Percentiles rank a stretch among this genome's conserved stretches.
These are phyloP conservation scores for Heterocephalus glaber DNA, from an alignment of 2,113 vertebrate genomes.

Conservation along the genomic window DNA sequence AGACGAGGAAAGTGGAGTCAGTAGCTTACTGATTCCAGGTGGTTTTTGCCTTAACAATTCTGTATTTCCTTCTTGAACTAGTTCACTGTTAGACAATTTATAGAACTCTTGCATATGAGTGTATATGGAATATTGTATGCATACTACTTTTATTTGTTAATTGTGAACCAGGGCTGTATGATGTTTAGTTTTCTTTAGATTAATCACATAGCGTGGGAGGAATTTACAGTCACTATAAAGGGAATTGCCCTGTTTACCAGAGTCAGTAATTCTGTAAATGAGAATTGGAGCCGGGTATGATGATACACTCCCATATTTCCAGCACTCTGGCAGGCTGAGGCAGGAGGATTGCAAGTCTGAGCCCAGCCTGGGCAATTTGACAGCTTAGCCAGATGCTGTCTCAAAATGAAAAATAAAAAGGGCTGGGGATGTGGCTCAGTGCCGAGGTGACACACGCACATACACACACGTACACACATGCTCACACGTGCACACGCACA, in stretches of 20 bases:
- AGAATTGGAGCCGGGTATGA: not conserved
- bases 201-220: not conserved
- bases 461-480: not conserved
- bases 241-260: accelerated
- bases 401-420: not conserved
- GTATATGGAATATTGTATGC: accelerated
- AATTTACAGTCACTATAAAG: not conserved
- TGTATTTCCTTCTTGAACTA: not conserved
- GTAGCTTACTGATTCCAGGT: not conserved
- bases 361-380: not conserved
- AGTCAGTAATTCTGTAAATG: not conserved
- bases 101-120: accelerated
- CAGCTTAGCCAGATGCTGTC: not conserved
- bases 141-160: not conserved
- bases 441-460: not conserved
- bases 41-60: accelerated
- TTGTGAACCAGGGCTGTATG: not conserved
- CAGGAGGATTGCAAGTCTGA: not conserved
- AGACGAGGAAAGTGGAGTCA: not conserved
- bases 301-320: not conserved
- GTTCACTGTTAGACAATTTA: not conserved
- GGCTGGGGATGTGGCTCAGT: not conserved
- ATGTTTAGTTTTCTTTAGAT: not conserved
- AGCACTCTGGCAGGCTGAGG: not conserved
- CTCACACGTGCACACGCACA: not conserved